Base-by-base conservation (phyloP, 1,140 invertebrate genomes). In the Nasonia giraulti region DNA sequence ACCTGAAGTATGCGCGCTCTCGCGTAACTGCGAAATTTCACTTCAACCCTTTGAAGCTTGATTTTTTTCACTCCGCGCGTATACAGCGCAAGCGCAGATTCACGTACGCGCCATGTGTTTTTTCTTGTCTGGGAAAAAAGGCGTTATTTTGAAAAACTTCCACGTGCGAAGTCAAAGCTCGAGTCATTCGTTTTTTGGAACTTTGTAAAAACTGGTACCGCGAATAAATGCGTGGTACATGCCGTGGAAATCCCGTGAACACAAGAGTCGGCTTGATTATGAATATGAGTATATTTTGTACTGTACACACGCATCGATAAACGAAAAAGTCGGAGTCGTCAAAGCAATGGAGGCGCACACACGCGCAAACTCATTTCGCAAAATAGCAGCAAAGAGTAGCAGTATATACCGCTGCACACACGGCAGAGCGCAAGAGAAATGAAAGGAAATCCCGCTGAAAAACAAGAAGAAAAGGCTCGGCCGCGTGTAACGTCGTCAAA, bases 11-110 rank as follows among this genome's bases (percentile, higher is more conserved):
- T 77, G 40, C 27, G 14, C 17, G 5, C 7, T 69, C 40, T 44
- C 20, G n/a, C 68, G 62, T 83, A 77, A 62, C 55, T 62, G 20
- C 55, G 1, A 77, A 83, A 83, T 82, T 44, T 82, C 55, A 47
- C 55, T 20, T 10, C 6, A 83, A 66, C 68, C 23, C 73, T 75
- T 82, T 76, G 50, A 62, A 27, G 55, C 3, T 55, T 40, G 71
- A 47, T 71, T 27, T 80, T 44, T 12, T 23, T 7, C 44, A 31
- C n/a, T 50, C 23, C n/a, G 5, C 10, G 8, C 40, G 40, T 40
- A 40, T 27, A 27, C 40, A 44, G 40, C 33, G 40, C 40, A 8
- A 10, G 1, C 40, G 40, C 27, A 44, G 40, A 44, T 44, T 10
- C 40, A 2, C 40, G 40, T 44, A 44, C 40, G 10, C 40, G 8